Evolutionary conservation across 2,888 invertebrate genomes (phyloP).

Genomic region (Bruchidius siliquastri): DNA sequence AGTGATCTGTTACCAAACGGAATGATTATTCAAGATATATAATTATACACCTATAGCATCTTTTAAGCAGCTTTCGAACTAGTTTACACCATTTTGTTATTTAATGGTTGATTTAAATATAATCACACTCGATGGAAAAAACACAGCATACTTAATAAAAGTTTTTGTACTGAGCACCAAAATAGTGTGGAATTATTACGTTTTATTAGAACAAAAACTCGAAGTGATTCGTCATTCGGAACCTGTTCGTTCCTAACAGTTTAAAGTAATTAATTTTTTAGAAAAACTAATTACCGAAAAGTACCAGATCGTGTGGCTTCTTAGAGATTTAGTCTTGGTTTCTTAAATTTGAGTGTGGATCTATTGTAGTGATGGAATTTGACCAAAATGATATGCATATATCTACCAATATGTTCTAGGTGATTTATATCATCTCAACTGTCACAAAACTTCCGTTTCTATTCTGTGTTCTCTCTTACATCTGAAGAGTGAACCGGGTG

Average conservation of each 20-base stretch:
- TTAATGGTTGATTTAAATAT: background rate
- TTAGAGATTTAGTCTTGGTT: background rate
- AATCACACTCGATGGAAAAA: background rate
- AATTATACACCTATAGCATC: background rate
- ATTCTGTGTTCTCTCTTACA: no score
- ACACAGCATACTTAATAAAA: background rate
- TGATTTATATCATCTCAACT: no score
- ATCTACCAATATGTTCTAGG: no score
- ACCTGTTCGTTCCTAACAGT: background rate
- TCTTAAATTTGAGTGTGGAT: no score
- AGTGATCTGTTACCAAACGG: background rate
- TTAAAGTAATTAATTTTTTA: background rate
- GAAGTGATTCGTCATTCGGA: background rate
- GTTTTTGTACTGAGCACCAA: background rate
- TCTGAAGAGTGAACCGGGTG: no score
- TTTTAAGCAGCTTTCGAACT: background rate
- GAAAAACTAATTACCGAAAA: background rate
- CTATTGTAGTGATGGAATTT: no score
- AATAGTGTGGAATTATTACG: background rate
- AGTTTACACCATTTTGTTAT: background rate
- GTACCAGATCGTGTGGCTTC: background rate
- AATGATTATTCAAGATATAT: background rate
- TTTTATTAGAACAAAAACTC: background rate
- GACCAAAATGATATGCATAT: no score
- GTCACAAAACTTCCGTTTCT: no score